Base-by-base conservation (phyloP, 2,888 invertebrate species). In the Drosophila setosimentum region DNA sequence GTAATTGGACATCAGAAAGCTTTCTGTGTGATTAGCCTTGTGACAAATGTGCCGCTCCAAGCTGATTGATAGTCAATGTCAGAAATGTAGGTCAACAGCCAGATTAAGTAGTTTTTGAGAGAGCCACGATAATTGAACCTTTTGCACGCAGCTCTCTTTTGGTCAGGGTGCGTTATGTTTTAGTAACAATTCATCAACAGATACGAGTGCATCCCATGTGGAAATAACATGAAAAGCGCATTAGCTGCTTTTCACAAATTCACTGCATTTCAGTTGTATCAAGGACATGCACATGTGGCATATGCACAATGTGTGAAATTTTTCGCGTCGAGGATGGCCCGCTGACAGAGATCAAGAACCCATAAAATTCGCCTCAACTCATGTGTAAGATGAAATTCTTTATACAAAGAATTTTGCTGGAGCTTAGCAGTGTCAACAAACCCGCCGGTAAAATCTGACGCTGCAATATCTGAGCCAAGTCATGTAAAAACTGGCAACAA, bases 401-500 rank as follows among this genome's bases (percentile, higher is more conserved):
- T 27, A 76, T 65, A 73, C 71, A 68, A 58, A 64, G 45, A 82
- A 73, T 64, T 61, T 68, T 30, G 7, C 32, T 50, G 61, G 8
- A 54, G 53, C 42, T 55, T 16, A 32, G 48, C 58, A 50, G 50
- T 68, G 79, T 82, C 82, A 71, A 78, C 42, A 58, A 82, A 82
- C 68, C 55, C 65, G 35, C 49, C 40, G 21, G 8, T 48, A 55
- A 35, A 51, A 37, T 59, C 50, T n/a, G 16, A 32, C 18, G 24
- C 59, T 11, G 27, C 61, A 66, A 59, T 63, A 53, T 62, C 58
- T 37, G n/a, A 63, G 71, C 60, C 76, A 85, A 89, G 76, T 82
- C 82, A 73, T 75, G 80, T 75, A 64, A 75, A 80, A 74, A 73
- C 65, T 75, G 89, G 71, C 89, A 90, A 89, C 88, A 89, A 82